phyloP scores from a whole-genome alignment of 2,888 invertebrate genomes.

The Lepidochitona cinerea region DNA sequence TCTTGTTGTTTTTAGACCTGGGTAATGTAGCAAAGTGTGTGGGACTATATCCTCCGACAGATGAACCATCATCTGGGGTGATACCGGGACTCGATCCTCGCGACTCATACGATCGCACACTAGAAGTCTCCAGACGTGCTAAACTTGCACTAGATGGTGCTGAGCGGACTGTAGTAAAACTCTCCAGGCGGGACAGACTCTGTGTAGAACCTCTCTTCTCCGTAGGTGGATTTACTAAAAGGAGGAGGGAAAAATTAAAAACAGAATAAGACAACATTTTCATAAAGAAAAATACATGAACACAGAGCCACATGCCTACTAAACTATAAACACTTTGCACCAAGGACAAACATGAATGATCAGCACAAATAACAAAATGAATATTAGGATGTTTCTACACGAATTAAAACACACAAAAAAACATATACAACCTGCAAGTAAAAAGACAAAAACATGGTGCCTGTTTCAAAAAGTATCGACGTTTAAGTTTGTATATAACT shows the following conservation, averaged over 20 bases:
- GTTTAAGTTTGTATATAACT: no score
- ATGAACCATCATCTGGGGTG: slow-evolving; percentile 39
- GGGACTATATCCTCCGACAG: slow-evolving; percentile 36
- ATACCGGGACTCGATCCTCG: slow-evolving; percentile 48
- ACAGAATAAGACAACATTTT: no score
- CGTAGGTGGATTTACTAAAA: slow-evolving; percentile 40
- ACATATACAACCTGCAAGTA: no score
- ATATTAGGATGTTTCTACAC: no score
- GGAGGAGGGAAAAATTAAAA: background rate
- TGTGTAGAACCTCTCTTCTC: slow-evolving; percentile 64
- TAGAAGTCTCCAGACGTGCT: slow-evolving; percentile 41
- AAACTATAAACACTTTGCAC: no score
- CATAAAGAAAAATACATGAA: no score
- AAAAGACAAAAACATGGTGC: no score
- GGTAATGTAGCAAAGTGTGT: slow-evolving; percentile 48
- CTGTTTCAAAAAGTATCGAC: no score
- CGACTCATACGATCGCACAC: slow-evolving; percentile 28
- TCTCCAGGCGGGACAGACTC: slow-evolving; percentile 64
- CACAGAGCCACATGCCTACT: no score
- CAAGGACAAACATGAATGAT: background rate
- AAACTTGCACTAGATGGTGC: slow-evolving; percentile 51
- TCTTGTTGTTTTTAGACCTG: slow-evolving; percentile 35
- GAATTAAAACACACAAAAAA: no score
- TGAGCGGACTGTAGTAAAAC: slow-evolving; percentile 41
- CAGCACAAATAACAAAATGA: no score